Percentiles rank a stretch among this genome's conserved stretches.
These are phyloP conservation scores for Turritopsis rubra DNA, from an alignment of 30 jellyfish, hydroid and myxozoan species.

Conservation along the genomic window DNA sequence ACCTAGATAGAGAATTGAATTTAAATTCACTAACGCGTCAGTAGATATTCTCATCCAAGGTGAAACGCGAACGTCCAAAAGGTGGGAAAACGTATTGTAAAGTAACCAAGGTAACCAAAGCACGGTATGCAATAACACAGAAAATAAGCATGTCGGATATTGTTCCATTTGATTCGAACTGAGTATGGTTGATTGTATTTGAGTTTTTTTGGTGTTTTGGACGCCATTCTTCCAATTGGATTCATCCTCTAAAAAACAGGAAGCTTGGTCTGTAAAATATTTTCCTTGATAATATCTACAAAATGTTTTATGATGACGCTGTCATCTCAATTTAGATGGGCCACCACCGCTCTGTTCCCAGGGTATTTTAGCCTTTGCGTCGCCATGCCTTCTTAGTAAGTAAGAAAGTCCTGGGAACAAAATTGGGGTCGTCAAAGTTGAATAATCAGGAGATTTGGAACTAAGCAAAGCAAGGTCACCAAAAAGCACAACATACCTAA, in stretches of 20 bases:
- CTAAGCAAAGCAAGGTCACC: not conserved
- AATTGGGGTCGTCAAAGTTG: no score
- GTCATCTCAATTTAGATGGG: no score
- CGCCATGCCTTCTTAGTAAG: no score
- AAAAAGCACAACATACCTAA: no score
- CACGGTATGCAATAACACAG: not conserved
- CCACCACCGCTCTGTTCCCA: no score
- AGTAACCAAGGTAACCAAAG: not conserved
- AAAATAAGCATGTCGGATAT: not conserved
- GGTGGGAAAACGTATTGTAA: not conserved
- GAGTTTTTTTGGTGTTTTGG: not conserved
- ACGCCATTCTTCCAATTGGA: not conserved
- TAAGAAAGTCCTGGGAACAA: no score
- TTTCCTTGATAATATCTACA: no score
- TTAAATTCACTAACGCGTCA: not conserved
- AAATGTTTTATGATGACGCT: no score
- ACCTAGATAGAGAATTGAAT: not conserved
- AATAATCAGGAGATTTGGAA: not conserved
- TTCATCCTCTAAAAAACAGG: not conserved
- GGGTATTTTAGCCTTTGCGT: no score
- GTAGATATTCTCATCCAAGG: not conserved
- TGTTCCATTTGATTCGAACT: not conserved
- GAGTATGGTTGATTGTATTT: not conserved
- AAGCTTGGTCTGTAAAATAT: not conserved
- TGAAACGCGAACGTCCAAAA: not conserved